These are phyloP conservation scores for Cyprinella venusta DNA, from an alignment of 2,797 vertebrate species.

Conservation along the genomic window DNA sequence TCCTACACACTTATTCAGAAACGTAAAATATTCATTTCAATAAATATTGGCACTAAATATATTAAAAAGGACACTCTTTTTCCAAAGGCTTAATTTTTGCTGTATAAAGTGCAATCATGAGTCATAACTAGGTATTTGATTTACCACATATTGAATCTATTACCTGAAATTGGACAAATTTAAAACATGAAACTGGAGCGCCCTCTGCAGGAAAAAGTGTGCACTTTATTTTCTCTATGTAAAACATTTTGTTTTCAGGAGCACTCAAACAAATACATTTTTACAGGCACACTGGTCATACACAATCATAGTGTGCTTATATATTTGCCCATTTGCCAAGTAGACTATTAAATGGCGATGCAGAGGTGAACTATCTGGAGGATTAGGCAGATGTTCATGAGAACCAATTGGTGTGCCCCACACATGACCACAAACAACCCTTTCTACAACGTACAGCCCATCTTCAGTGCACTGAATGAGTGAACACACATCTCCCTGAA, in stretches of 20 bases:
- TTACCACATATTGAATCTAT: not conserved
- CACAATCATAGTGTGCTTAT: no score
- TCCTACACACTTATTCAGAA: not conserved
- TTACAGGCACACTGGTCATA: not conserved
- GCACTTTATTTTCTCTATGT: not conserved
- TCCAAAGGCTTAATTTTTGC: not conserved
- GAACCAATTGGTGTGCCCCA: no score
- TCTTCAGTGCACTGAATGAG: no score
- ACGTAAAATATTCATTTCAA: not conserved
- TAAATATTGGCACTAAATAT: not conserved
- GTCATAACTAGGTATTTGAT: not conserved
- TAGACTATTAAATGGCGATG: no score
- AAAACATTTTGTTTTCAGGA: not conserved
- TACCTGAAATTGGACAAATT: not conserved
- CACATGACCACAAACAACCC: no score
- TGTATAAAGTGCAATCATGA: not conserved
- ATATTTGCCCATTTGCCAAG: no score
- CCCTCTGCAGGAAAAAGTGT: conserved; percentile 55
- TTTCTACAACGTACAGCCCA: no score
- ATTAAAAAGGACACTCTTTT: not conserved
- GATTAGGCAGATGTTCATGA: no score
- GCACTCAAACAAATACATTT: not conserved
- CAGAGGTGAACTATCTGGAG: no score
- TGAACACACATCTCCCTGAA: no score
- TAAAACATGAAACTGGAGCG: not conserved